These are phyloP conservation scores for Botrylloides violaceus DNA, from an alignment of 23 tunicate species.

Conservation along the genomic window DNA sequence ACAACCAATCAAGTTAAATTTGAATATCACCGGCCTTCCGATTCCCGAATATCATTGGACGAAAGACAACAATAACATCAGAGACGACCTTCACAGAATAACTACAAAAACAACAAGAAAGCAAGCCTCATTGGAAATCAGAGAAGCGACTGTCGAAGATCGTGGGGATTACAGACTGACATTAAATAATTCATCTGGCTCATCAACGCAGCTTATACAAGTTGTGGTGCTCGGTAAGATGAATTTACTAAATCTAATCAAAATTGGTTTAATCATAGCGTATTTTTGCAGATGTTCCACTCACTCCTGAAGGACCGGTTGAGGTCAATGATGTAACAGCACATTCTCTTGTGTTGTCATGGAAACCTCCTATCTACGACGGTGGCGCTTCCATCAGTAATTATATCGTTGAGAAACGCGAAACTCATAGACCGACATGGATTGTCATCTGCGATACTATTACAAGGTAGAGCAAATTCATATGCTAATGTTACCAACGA, in stretches of 20 bases:
- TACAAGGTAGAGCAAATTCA: no score
- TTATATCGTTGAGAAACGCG: slow-evolving; percentile 94
- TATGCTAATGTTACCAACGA: no score
- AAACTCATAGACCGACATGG: slow-evolving; percentile 83
- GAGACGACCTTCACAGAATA: slow-evolving; percentile 58
- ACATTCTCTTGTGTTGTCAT: slow-evolving; percentile 44
- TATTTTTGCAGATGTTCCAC: slow-evolving; percentile 47
- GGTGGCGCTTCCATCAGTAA: slow-evolving; percentile 93
- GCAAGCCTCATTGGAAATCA: slow-evolving; percentile 44
- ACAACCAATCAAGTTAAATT: slow-evolving; percentile 43
- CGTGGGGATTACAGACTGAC: slow-evolving; percentile 73
- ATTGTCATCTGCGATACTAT: slow-evolving; percentile 53
- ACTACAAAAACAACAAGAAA: slow-evolving; percentile 34
- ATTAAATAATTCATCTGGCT: slow-evolving; percentile 56
- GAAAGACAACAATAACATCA: slow-evolving; percentile 45
- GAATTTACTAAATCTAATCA: background rate
- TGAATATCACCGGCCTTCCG: slow-evolving; percentile 71
- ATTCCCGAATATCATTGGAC: slow-evolving; percentile 63
- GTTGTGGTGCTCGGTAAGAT: slow-evolving; percentile 53
- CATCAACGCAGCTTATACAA: slow-evolving; percentile 46
- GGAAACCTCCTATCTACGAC: slow-evolving; percentile 83
- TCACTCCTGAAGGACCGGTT: slow-evolving; percentile 72
- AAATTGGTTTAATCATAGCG: background rate
- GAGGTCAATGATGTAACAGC: slow-evolving; percentile 48
- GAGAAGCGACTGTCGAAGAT: slow-evolving; percentile 74